These are phyloP conservation scores for Ispidina lecontei DNA, from an alignment of 2,797 vertebrate genomes.

Conservation along the genomic window DNA sequence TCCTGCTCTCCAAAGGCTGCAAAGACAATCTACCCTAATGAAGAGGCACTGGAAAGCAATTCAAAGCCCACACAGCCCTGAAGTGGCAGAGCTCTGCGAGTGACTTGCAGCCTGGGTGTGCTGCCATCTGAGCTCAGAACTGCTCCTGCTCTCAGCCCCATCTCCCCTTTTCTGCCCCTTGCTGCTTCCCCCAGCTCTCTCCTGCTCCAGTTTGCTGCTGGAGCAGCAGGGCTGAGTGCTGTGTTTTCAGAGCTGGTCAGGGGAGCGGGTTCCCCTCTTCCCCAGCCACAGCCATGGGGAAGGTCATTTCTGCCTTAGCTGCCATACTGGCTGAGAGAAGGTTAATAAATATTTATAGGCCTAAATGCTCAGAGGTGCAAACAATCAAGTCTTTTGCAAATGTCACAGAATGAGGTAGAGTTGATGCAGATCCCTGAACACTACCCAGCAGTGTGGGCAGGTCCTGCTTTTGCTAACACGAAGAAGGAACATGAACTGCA, in stretches of 20 bases:
- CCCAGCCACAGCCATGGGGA: neutral
- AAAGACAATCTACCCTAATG: constrained; percentile 9
- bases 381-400: constrained; percentile 15
- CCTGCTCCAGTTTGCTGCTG: rapidly evolving
- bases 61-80: neutral
- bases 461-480: neutral
- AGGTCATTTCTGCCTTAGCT: neutral
- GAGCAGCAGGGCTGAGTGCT: rapidly evolving
- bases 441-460: neutral
- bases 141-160: neutral
- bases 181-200: neutral
- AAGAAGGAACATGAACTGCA: neutral
- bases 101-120: neutral
- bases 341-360: constrained; percentile 32
- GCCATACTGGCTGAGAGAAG: neutral
- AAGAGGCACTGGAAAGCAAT: neutral
- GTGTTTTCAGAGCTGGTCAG: neutral
- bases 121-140: neutral
- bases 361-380: constrained; percentile 1
- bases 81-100: neutral
- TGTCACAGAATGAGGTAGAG: neutral
- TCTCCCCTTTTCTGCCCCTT: neutral
- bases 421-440: neutral
- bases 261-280: neutral
- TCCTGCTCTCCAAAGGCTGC: neutral